Conservation (phyloP, 2,797 vertebrate species). For the Ceyx erithaca region DNA sequence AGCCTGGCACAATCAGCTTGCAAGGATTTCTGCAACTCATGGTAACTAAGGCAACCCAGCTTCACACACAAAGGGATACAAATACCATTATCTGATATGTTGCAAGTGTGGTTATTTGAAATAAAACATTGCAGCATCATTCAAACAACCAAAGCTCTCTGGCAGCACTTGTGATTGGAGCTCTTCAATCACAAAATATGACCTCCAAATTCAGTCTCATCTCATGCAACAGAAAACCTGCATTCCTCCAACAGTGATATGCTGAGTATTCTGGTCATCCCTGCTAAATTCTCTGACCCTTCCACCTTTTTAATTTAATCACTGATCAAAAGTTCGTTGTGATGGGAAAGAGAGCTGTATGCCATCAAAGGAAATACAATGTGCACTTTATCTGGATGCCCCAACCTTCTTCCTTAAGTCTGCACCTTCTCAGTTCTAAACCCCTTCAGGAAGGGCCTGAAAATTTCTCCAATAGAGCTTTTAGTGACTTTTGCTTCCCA, state of each 20-base stretch:
- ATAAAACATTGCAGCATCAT: not conserved
- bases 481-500: not conserved
- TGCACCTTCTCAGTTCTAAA: not conserved
- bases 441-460: not conserved
- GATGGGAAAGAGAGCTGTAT: not conserved
- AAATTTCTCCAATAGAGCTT: not conserved
- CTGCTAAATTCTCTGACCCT: not conserved
- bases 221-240: not conserved
- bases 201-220: not conserved
- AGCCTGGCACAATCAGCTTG: not conserved
- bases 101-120: not conserved
- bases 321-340: not conserved
- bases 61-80: conserved; percentile 7
- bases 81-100: not conserved
- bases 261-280: not conserved
- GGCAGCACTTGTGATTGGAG: not conserved
- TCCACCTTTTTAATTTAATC: not conserved
- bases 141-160: not conserved
- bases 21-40: not conserved
- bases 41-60: conserved; percentile 65
- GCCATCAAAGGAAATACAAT: not conserved
- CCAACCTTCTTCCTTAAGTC: not conserved
- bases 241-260: not conserved
- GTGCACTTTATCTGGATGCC: not conserved
- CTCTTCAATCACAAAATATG: not conserved